Percentiles rank a stretch among this genome's conserved stretches.
phyloP scores from a whole-genome alignment of 2,113 vertebrate species.

The Psephotus haematonotus region DNA sequence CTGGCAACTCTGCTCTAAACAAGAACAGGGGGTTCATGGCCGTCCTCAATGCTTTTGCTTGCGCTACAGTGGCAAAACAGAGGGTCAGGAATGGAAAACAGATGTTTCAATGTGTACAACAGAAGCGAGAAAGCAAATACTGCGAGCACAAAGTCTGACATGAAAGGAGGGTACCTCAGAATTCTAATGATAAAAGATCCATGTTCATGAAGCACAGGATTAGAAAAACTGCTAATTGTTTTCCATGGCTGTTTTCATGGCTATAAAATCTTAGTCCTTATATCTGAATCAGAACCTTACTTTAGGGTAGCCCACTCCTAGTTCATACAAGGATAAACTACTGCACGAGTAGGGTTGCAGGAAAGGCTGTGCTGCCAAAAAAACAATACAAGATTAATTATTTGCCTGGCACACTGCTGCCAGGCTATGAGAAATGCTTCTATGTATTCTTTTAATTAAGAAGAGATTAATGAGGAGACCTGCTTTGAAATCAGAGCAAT shows the following conservation, averaged over 20 bases:
- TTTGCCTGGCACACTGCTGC: slow-evolving; percentile 5
- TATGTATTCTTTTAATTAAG: slow-evolving; percentile 48
- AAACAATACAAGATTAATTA: slow-evolving; percentile 42
- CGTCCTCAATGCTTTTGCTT: background rate
- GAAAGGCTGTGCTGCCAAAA: background rate
- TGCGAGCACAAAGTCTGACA: background rate
- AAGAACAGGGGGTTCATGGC: background rate
- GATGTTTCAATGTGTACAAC: background rate
- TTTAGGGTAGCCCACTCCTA: background rate
- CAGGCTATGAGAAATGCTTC: slow-evolving; percentile 32
- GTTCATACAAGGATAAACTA: slow-evolving; percentile 33
- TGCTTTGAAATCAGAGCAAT: slow-evolving; percentile 11
- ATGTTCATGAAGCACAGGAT: background rate
- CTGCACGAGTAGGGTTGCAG: background rate
- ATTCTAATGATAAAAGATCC: background rate
- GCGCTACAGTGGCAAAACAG: background rate
- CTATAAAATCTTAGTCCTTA: background rate
- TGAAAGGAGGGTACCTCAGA: background rate
- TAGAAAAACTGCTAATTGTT: background rate
- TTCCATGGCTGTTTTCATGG: background rate
- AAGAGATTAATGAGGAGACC: slow-evolving; percentile 24
- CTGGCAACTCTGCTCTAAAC: background rate
- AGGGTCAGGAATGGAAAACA: slow-evolving; percentile 5
- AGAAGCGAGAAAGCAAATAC: background rate
- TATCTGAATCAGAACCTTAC: background rate